phyloP scores from a whole-genome alignment of 1,140 invertebrate species.

The Drosophila miranda region DNA sequence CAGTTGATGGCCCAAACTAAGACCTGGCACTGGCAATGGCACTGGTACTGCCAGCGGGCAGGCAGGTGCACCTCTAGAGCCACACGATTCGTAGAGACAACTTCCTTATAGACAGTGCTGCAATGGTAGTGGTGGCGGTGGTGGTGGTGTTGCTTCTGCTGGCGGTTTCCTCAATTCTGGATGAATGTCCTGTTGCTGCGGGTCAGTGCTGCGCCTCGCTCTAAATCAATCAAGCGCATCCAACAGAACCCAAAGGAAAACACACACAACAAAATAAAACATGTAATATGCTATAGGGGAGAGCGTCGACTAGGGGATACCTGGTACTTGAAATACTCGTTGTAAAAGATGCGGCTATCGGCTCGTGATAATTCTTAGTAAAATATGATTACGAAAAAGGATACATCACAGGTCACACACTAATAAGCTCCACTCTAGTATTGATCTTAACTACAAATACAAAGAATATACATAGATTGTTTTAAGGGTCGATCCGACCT shows the following conservation, averaged over 20 bases:
- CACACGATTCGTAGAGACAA: background rate
- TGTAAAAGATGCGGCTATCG: no score
- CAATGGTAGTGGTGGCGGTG: background rate
- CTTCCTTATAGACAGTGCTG: background rate
- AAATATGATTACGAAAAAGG: no score
- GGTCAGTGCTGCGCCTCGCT: slow-evolving; percentile 45
- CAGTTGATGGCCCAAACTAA: slow-evolving; percentile 47
- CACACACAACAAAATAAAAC: slow-evolving; percentile 2
- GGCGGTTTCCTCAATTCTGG: slow-evolving; percentile 10
- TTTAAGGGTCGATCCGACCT: no score
- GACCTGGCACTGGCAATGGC: background rate
- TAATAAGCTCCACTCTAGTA: no score
- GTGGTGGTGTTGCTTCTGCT: slow-evolving; percentile 7
- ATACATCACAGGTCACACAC: no score
- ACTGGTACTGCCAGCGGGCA: slow-evolving; percentile 59
- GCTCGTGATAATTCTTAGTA: no score
- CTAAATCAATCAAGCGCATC: slow-evolving; percentile 80
- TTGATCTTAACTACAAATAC: no score
- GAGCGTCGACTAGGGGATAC: background rate
- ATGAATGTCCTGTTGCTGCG: slow-evolving; percentile 60
- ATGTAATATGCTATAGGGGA: no score
- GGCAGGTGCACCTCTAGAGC: slow-evolving; percentile 60
- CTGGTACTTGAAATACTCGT: background rate
- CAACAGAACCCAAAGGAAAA: slow-evolving; percentile 34
- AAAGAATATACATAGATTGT: no score